These are phyloP conservation scores for Trinorchestia longiramus DNA, from an alignment of 1,140 invertebrate genomes.

Conservation along the genomic window DNA sequence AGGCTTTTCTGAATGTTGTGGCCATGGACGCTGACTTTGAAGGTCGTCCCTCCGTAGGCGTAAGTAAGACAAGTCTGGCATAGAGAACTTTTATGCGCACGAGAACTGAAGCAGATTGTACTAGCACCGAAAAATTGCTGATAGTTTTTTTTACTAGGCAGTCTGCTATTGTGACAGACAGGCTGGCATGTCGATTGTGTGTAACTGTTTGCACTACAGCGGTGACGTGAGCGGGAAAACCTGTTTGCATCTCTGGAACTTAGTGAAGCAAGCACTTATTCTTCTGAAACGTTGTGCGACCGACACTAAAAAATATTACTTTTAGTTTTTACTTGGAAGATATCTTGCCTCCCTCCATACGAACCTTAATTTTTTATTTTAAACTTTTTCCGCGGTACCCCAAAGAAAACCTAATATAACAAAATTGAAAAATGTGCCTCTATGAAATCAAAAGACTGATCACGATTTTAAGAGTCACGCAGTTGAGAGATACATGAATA, in stretches of 20 bases:
- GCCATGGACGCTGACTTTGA: no score
- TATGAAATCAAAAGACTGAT: not conserved
- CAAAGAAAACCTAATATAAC: not conserved
- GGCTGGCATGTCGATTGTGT: not conserved
- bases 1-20: no score
- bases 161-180: not conserved
- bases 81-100: not conserved
- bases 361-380: not conserved
- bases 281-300: not conserved
- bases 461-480: not conserved
- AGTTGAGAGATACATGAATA: not conserved
- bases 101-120: not conserved
- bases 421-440: not conserved
- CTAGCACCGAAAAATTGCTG: not conserved
- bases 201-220: not conserved
- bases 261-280: not conserved
- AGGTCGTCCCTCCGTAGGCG: not conserved
- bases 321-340: not conserved
- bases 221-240: not conserved
- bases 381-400: not conserved
- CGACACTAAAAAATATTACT: not conserved
- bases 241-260: not conserved
- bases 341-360: not conserved
- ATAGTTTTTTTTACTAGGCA: not conserved
- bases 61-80: no score